Evolutionary conservation across 2,113 vertebrate species (phyloP).

Genomic region (Varanus komodoensis): DNA sequence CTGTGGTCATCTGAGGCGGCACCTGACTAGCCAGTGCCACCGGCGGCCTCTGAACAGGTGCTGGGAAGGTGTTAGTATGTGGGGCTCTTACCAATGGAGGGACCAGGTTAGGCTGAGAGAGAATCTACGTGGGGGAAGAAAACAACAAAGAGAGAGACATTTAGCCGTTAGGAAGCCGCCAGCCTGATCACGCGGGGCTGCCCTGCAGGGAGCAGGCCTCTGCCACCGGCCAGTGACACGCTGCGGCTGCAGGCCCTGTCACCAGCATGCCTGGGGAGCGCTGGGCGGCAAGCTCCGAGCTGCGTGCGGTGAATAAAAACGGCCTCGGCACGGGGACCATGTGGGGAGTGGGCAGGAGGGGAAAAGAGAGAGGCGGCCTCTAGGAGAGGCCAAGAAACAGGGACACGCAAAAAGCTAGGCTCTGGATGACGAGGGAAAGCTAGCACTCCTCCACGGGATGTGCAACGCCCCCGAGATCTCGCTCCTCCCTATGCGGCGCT

Average conservation of each 20-base stretch:
- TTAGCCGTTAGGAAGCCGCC: conserved; percentile 75
- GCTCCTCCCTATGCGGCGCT: conserved; percentile 28
- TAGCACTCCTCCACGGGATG: background rate
- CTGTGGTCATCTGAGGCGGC: conserved; percentile 89
- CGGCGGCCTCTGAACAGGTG: conserved; percentile 90
- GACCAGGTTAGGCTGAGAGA: conserved; percentile 96
- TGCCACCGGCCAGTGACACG: conserved; percentile 34
- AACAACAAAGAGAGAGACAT: conserved; percentile 78
- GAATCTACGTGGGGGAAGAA: conserved; percentile 85
- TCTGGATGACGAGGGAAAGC: conserved; percentile 8
- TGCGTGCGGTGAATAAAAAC: conserved; percentile 32
- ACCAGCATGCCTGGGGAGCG: conserved; percentile 15
- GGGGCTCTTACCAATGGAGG: conserved; percentile 93
- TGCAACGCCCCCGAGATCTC: background rate
- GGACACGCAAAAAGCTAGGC: background rate
- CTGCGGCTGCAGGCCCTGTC: conserved; percentile 2
- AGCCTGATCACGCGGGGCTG: conserved; percentile 64
- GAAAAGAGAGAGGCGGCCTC: background rate
- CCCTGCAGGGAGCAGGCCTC: conserved; percentile 58
- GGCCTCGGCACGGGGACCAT: conserved; percentile 25
- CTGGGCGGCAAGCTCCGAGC: conserved; percentile 26
- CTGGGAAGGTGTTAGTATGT: conserved; percentile 92
- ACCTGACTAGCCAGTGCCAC: conserved; percentile 86
- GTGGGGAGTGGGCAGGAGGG: background rate
- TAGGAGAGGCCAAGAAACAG: background rate